phyloP scores from a whole-genome alignment of 2,113 vertebrate species.

The Carassius gibelio region DNA sequence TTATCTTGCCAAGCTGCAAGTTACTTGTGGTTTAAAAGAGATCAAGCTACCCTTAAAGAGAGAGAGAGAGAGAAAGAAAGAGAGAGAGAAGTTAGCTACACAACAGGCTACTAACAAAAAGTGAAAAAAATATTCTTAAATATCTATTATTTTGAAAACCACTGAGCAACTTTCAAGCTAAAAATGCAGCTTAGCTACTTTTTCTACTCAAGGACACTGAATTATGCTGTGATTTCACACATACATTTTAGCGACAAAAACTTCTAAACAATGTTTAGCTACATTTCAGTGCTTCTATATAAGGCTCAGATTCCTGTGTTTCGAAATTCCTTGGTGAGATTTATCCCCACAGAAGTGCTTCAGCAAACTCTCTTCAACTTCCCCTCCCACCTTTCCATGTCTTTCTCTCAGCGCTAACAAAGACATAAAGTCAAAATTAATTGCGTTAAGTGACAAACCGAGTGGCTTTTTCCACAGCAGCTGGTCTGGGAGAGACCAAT shows the following conservation, averaged over 20 bases:
- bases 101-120: neutral
- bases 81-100: neutral
- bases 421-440: constrained; percentile 54
- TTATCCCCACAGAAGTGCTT: constrained; percentile 1
- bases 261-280: neutral
- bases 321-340: neutral
- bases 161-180: neutral
- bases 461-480: constrained; percentile 44
- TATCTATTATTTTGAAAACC: neutral
- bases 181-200: neutral
- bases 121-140: neutral
- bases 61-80: neutral
- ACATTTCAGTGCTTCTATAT: neutral
- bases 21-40: neutral
- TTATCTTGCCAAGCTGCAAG: neutral
- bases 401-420: constrained; percentile 30
- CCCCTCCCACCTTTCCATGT: neutral
- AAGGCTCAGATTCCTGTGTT: neutral
- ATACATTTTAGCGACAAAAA: neutral
- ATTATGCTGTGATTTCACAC: neutral
- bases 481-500: constrained; percentile 41
- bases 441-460: constrained; percentile 36
- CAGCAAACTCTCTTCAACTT: neutral
- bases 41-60: neutral
- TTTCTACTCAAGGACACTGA: neutral